Percentiles rank a stretch among this genome's conserved stretches.
phyloP scores from a whole-genome alignment of 2,888 invertebrate genomes.

The Pharmacophagus antenor region DNA sequence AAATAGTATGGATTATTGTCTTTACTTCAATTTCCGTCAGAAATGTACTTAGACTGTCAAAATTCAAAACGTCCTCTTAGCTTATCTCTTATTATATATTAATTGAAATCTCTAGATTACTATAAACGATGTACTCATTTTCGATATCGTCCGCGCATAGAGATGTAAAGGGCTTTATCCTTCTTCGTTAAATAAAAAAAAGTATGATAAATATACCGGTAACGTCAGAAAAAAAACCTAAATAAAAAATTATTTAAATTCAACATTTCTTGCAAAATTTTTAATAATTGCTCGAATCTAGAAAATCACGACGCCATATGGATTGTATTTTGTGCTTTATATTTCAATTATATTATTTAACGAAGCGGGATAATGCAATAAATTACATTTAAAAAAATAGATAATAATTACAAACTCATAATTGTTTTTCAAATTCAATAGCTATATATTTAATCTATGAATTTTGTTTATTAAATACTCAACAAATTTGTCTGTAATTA shows the following conservation, averaged over 20 bases:
- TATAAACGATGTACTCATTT: not conserved
- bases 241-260: not conserved
- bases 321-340: not conserved
- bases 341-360: not conserved
- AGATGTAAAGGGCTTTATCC: conserved; percentile 6
- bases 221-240: not conserved
- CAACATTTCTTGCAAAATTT: no score
- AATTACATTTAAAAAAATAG: not conserved
- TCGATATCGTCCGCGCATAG: not conserved
- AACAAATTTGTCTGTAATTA: no score
- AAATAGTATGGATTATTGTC: conserved; percentile 6
- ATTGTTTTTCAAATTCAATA: no score
- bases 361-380: not conserved
- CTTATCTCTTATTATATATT: conserved; percentile 12
- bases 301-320: not conserved
- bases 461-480: no score
- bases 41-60: conserved; percentile 29
- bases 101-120: not conserved
- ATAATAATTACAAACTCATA: not conserved
- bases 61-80: conserved; percentile 29
- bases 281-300: not conserved
- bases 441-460: no score
- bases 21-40: conserved; percentile 23
- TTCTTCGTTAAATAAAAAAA: conserved; percentile 6
- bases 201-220: not conserved